These are phyloP conservation scores for Deilephila porcellus DNA, from an alignment of 2,888 invertebrate species.

Conservation along the genomic window DNA sequence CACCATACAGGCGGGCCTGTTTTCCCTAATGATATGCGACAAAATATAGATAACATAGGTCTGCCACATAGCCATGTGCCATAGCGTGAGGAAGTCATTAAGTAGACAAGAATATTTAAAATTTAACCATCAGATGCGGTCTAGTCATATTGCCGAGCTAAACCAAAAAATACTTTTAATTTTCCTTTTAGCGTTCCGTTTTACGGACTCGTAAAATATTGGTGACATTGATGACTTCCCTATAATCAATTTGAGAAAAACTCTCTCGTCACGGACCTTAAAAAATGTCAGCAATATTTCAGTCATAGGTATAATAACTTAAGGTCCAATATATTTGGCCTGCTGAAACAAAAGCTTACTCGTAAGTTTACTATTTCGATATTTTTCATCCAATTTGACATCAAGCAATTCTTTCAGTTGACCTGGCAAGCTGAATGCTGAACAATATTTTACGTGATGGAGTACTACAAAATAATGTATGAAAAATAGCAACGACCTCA, in stretches of 20 bases:
- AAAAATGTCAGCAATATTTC: constrained; percentile 26
- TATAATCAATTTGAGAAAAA: background rate
- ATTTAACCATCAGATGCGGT: no score
- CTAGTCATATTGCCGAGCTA: no score
- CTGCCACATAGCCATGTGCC: no score
- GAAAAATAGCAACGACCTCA: constrained; percentile 48
- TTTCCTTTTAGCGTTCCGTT: background rate
- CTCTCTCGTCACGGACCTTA: background rate
- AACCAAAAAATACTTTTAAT: background rate
- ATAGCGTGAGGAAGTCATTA: no score
- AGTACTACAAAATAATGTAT: constrained; percentile 39
- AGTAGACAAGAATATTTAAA: no score
- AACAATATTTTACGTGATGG: constrained; percentile 25
- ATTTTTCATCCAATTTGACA: constrained; percentile 25
- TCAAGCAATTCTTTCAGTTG: constrained; percentile 29
- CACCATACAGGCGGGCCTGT: background rate
- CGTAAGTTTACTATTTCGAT: constrained; percentile 19
- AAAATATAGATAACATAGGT: no score
- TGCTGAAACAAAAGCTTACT: constrained; percentile 4
- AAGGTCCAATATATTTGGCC: constrained; percentile 4
- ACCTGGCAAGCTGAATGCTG: constrained; percentile 13
- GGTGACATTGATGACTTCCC: constrained; percentile 3
- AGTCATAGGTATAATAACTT: constrained; percentile 1
- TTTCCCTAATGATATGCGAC: background rate
- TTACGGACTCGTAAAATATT: background rate